Percentiles rank a stretch among this genome's conserved stretches.
These are phyloP conservation scores for Gymnogyps californianus DNA, from an alignment of 2,113 vertebrate genomes.

Conservation along the genomic window DNA sequence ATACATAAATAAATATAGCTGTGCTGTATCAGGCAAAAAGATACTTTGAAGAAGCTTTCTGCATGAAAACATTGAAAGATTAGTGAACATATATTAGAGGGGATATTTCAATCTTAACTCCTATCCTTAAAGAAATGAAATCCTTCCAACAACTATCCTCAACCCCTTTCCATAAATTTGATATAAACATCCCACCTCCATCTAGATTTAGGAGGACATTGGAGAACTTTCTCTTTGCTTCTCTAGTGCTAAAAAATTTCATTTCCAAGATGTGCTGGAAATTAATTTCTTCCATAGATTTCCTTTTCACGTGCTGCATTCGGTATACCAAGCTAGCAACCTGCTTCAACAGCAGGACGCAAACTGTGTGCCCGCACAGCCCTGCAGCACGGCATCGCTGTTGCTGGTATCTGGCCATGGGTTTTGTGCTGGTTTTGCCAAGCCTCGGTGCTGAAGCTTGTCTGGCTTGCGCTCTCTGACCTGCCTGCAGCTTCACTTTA, in stretches of 20 bases:
- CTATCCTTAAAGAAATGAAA: background rate
- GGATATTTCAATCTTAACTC: background rate
- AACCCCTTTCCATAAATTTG: background rate
- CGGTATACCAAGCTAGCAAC: background rate
- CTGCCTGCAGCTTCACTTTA: background rate
- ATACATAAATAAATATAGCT: background rate
- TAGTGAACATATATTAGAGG: background rate
- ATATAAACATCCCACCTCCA: fast-evolving
- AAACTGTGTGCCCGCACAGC: fast-evolving
- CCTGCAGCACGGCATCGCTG: background rate
- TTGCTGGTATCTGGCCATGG: background rate
- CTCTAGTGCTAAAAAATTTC: background rate
- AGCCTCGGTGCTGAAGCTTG: background rate
- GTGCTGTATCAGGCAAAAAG: background rate
- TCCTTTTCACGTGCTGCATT: background rate
- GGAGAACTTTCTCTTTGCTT: background rate
- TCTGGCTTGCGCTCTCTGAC: background rate
- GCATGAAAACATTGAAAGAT: background rate
- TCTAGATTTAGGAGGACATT: background rate
- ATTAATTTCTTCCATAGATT: background rate
- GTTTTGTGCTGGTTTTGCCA: background rate
- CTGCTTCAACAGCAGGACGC: background rate
- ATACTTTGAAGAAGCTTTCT: background rate
- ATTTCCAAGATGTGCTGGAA: background rate
- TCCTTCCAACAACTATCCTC: background rate